A percentile compares a stretch with the other conserved stretches of the same genome.
Evolutionary conservation across 2,888 invertebrate genomes (phyloP).

Genomic region (Aelia acuminata): DNA sequence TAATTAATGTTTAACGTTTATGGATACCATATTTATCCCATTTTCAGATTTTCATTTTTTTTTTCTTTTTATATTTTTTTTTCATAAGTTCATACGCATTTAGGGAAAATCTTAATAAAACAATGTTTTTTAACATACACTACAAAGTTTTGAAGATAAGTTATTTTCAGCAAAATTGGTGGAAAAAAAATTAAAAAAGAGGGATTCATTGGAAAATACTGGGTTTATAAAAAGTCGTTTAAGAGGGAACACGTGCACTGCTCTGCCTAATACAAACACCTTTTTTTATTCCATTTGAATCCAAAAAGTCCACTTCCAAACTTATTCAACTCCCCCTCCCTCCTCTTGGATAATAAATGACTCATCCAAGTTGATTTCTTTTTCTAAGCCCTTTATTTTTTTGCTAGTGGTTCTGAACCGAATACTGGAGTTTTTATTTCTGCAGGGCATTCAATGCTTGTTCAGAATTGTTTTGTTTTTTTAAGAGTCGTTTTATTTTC

Average conservation of each 20-base stretch:
- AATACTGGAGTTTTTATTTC: neutral
- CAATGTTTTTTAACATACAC: neutral
- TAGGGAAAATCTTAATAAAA: no score
- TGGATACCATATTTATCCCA: no score
- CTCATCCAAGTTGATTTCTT: neutral
- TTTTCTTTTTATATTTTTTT: no score
- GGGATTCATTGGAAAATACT: neutral
- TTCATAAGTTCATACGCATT: no score
- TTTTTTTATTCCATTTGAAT: conserved; percentile 1
- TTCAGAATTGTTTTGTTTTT: neutral
- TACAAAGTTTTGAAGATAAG: neutral
- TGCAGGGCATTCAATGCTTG: neutral
- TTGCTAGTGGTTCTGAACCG: neutral
- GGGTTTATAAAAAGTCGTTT: neutral
- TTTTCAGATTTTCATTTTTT: no score
- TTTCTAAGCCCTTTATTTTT: neutral
- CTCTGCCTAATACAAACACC: neutral
- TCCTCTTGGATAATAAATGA: neutral
- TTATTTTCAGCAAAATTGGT: neutral
- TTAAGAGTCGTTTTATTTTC: neutral
- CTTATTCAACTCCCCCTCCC: neutral
- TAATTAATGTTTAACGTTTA: no score
- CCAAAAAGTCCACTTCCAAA: neutral
- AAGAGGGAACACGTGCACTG: conserved; percentile 4
- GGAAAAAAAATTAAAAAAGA: neutral